These are phyloP conservation scores for Anthoptus insignis DNA, from an alignment of 2,888 invertebrate genomes.

Conservation along the genomic window DNA sequence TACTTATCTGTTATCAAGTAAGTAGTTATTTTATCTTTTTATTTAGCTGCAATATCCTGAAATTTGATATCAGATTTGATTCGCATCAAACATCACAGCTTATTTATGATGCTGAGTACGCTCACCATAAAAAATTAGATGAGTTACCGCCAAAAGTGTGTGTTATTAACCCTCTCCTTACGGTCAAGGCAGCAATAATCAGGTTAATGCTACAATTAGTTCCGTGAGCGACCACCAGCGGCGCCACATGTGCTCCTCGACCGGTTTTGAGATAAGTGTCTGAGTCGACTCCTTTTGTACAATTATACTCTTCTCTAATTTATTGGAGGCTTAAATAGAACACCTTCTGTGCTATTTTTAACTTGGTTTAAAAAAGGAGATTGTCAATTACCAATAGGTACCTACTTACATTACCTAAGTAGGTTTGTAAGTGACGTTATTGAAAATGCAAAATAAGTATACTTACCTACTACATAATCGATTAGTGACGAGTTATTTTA, in stretches of 20 bases:
- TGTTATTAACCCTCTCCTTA: slow-evolving; percentile 19
- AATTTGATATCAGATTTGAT: too few relatives aligned
- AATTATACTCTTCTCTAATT: slow-evolving; percentile 34
- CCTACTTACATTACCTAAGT: neutral
- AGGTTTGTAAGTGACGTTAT: too few relatives aligned
- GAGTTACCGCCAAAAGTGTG: slow-evolving; percentile 28
- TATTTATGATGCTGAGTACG: neutral
- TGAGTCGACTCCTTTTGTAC: slow-evolving; percentile 33
- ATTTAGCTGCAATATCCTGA: too few relatives aligned
- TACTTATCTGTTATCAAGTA: too few relatives aligned
- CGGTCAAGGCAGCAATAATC: slow-evolving; percentile 57
- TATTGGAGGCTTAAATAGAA: slow-evolving; percentile 35
- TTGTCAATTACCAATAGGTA: neutral
- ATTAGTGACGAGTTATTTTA: too few relatives aligned
- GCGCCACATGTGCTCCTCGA: slow-evolving; percentile 57
- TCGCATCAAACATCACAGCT: neutral
- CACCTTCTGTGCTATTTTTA: slow-evolving; percentile 7
- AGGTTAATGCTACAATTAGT: slow-evolving; percentile 74
- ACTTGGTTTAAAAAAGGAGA: too few relatives aligned
- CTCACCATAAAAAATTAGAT: neutral
- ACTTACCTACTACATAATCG: too few relatives aligned
- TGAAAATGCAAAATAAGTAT: too few relatives aligned
- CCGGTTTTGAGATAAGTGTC: slow-evolving; percentile 53
- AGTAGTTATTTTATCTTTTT: too few relatives aligned
- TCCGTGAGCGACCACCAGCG: slow-evolving; percentile 67